A percentile compares a stretch with the other conserved stretches of the same genome.
Conservation (phyloP, 2,797 vertebrate genomes). For the Rachycentron canadum region DNA sequence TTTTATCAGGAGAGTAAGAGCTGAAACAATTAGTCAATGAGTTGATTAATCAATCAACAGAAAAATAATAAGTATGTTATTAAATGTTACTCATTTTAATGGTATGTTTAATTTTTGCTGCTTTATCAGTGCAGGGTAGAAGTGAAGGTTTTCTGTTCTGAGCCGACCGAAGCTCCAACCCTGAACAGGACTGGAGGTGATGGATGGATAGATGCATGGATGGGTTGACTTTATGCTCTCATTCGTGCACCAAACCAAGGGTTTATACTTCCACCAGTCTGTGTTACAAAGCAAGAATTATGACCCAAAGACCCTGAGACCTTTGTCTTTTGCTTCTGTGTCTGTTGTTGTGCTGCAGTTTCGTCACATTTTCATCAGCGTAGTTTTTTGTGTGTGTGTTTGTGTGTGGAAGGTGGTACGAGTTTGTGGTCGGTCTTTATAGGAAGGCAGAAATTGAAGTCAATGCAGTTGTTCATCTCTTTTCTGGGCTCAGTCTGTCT, state of each 20-base stretch:
- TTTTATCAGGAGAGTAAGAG: not conserved
- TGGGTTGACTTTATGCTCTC: too few species aligned
- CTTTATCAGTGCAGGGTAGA: not conserved
- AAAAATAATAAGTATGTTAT: not conserved
- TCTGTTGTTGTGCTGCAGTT: constrained; percentile 3
- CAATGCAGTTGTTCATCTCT: too few species aligned
- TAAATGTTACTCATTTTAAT: not conserved
- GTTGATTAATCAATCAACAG: not conserved
- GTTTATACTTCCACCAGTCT: not conserved
- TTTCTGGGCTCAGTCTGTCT: not conserved
- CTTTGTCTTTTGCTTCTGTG: too few species aligned
- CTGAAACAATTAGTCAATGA: not conserved
- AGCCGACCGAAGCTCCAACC: not conserved
- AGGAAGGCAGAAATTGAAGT: constrained; percentile 24
- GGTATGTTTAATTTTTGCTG: not conserved
- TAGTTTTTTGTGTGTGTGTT: constrained; percentile 6
- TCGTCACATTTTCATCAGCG: constrained; percentile 33
- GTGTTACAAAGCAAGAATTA: not conserved
- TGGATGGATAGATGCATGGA: not conserved
- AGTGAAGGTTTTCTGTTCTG: not conserved
- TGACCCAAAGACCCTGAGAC: not conserved
- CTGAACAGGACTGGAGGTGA: not conserved
- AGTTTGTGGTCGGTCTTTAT: constrained; percentile 39
- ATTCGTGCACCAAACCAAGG: too few species aligned
- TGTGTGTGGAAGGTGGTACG: constrained; percentile 21